Evolutionary conservation across 2,113 vertebrate genomes (phyloP), one percentile per base, ranked within the genome.

Genomic region (Centropristis striata): DNA sequence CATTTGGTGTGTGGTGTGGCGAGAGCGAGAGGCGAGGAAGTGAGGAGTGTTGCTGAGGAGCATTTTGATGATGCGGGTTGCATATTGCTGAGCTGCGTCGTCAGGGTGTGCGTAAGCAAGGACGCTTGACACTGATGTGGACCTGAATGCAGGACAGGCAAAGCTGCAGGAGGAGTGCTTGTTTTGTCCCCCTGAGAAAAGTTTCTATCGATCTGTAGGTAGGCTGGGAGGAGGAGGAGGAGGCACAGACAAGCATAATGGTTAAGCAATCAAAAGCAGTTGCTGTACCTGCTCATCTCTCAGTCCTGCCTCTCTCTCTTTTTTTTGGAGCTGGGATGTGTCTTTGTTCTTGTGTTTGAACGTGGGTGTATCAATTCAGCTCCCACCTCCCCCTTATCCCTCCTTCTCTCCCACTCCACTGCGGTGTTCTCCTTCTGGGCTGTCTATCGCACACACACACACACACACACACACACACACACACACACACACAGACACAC

Each of bases 261-360:
- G 49, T 91, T 72, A 80, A 81, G 69, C 81, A 75, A 84, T 89
- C 72, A 66, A 80, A n/a, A 76, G 80, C 84, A 90, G 20, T 81
- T 75, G 83, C 79, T 80, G 64, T 66, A 84, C 76, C 83, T 85
- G 79, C 73, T 88, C 81, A 50, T 83, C 32, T 68, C 71, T 82
- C 57, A 54, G 82, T 78, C 37, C 63, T 76, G 58, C 42, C 21
- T 55, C 51, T 64, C 32, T 39, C 3, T 57, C n/a, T 55, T 21
- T 51, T 60, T 79, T 77, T 71, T 20, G 71, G n/a, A 68, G 77
- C 66, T 55, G 77, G 71, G 65, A 72, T 71, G 67, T 91, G 88
- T 86, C 89, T 93, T 90, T 94, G 87, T 93, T 92, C 90, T 83
- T 90, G 73, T 84, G 63, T 91, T 81, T 90, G 81, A 84, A 91